Base-by-base conservation (phyloP, 2,797 vertebrate genomes). In the Mormyrus proboscirostris region DNA sequence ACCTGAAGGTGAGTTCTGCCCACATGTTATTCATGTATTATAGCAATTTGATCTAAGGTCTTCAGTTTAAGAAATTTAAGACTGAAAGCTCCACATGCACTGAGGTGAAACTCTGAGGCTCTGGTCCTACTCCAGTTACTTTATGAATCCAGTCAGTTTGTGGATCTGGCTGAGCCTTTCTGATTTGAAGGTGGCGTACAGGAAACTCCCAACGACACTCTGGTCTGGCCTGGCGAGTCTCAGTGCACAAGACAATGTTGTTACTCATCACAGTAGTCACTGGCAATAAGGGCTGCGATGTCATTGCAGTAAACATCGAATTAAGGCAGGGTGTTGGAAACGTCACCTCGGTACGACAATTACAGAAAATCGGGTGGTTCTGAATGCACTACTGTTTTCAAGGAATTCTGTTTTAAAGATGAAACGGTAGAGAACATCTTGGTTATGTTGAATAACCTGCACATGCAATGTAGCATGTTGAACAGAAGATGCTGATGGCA, bases 1-100 rank as follows among this genome's bases (percentile, higher is more conserved):
- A 69, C 88, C 88, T 73, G 88, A 89, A 89, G 83, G 88, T 86
- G 49, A 89, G 88, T 86, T 50, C 82, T 85, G 50, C 12, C 44
- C 50, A 22, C 76, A 47, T 1, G 3, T 82, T 3, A n/a, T 47
- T 82, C 16, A 47, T 16, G 14, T 10, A 47, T 47, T 82, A 79
- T 29, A 82, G 38, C 76, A 44, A 82, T 82, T n/a, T 82, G 19
- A 44, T 82, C 16, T 47, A n/a, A 47, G 76, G 41, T n/a, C 41
- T 82, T 82, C 41, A 47, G 76, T 82, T 44, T 82, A 16, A 82
- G 76, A 79, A 44, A 79, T 16, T 79, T 79, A 25, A 41, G 38
- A 79, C 41, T 79, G 16, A 82, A 47, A 47, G 22, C 38, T 82
- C 2, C 76, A 44, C 76, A 38, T 38, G 4, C 65, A 7, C 12